Base-by-base conservation (phyloP, 2,113 vertebrate genomes). In the Crotalus tigris region DNA sequence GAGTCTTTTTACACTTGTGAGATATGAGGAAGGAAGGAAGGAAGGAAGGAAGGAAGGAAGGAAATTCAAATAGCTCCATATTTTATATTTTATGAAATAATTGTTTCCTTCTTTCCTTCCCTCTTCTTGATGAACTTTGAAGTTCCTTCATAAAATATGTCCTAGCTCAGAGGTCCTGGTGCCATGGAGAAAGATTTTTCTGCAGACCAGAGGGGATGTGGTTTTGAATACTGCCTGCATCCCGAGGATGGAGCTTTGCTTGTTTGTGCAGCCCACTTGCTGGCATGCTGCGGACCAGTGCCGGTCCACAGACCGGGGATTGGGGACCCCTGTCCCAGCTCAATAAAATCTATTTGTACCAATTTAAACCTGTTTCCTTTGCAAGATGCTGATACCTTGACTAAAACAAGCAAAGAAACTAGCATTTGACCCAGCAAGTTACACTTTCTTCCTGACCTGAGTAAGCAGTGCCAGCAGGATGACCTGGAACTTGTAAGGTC, bases 381-480 rank as follows among this genome's bases (percentile, higher is more conserved):
- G 55, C 5, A n/a, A 54, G 8, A 19, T 3, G 24, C 58, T 23
- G 23, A 12, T 19, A 55, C 9, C 5, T 12, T 33, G 55, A 89
- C 33, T 21, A 44, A 23, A 58, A 44, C 15, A 0, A 81, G 33
- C 33, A 4, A 81, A 39, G 17, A 81, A 81, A 81, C 8, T 21
- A 88, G 23, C 21, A 26, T 0, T 85, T 0, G 0, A 19, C 10
- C 1, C 44, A 4, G 54, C 49, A 0, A 0, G n/a, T 44, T 0
- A 26, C 3, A 0, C 1, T 44, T 33, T 1, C 19, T 7, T 0
- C 90, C 97, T 94, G 97, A 99, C 99, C 99, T 98, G 99, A 99
- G 96, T 99, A 99, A 88, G 98, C 98, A 96, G 98, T 98, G 93
- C 98, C 99, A 96, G 99, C 98, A 1, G 99, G 98, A 96, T 99